Evolutionary conservation across 2,797 vertebrate species (phyloP).

Genomic region (Cyprinella venusta): DNA sequence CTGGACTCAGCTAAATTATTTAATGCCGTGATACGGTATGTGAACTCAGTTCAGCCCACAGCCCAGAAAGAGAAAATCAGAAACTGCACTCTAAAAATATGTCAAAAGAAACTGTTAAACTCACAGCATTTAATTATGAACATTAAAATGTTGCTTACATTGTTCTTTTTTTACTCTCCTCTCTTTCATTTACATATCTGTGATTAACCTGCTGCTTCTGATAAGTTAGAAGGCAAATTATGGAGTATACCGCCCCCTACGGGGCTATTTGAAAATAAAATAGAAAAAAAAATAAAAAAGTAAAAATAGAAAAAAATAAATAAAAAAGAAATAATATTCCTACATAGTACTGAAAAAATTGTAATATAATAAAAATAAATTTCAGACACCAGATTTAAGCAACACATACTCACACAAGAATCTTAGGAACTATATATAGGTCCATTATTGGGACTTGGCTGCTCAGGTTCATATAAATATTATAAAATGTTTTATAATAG

Average conservation of each 20-base stretch:
- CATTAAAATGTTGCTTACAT: background rate
- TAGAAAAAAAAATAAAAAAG: background rate
- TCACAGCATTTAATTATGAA: constrained; percentile 3
- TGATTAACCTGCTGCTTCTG: background rate
- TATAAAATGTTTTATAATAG: background rate
- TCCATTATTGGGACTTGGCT: background rate
- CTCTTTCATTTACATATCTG: constrained; percentile 12
- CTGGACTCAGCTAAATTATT: constrained; percentile 36
- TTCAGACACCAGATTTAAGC: background rate
- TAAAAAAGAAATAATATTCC: too few species aligned
- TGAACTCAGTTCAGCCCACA: constrained; percentile 6
- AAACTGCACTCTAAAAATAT: background rate
- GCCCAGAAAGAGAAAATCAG: background rate
- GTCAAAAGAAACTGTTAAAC: background rate
- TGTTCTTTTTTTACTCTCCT: background rate
- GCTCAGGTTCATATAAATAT: background rate
- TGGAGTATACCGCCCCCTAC: constrained; percentile 43
- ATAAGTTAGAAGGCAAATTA: background rate
- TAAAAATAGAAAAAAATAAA: background rate
- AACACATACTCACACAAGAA: background rate
- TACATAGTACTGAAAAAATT: too few species aligned
- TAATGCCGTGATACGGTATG: background rate
- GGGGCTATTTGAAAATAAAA: too few species aligned
- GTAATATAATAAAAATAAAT: background rate
- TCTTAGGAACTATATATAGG: background rate